Evolutionary conservation across 64 coral and sea anemone species (phyloP).

Genomic region (Montipora cactus): DNA sequence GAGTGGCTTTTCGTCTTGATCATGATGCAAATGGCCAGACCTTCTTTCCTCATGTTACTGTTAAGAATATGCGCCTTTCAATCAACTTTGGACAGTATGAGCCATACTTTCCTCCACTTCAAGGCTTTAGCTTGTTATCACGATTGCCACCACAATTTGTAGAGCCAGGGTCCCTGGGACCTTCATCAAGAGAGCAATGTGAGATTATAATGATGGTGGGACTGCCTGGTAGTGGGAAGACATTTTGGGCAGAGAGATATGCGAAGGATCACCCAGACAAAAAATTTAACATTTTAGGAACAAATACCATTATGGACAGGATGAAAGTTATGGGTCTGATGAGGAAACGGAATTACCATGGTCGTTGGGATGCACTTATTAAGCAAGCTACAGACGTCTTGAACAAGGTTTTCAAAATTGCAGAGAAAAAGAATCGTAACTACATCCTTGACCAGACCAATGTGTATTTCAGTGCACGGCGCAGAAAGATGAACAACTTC

Average conservation of each 20-base stretch:
- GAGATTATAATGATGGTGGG: slow-evolving; percentile 97
- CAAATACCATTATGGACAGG: slow-evolving; percentile 88
- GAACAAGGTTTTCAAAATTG: slow-evolving; percentile 85
- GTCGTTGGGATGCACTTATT: slow-evolving; percentile 95
- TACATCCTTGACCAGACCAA: slow-evolving; percentile 95
- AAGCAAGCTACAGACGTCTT: slow-evolving; percentile 89
- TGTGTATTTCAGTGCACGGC: slow-evolving; percentile 87
- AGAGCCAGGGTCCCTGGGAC: slow-evolving; percentile 50
- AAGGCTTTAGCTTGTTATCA: slow-evolving; percentile 85
- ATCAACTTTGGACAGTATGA: slow-evolving; percentile 81
- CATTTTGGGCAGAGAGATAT: slow-evolving; percentile 84
- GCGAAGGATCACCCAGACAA: slow-evolving; percentile 78
- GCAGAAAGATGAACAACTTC: slow-evolving; percentile 90
- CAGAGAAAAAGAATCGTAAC: slow-evolving; percentile 77
- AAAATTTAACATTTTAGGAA: slow-evolving; percentile 84
- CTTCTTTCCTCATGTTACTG: slow-evolving; percentile 90
- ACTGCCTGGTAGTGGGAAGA: slow-evolving; percentile 81
- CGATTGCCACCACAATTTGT: slow-evolving; percentile 25
- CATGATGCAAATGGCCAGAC: slow-evolving; percentile 63
- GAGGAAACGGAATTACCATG: slow-evolving; percentile 87
- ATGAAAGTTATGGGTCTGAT: slow-evolving; percentile 94
- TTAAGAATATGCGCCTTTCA: slow-evolving; percentile 87
- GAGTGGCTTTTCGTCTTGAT: slow-evolving; percentile 83
- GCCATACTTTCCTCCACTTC: slow-evolving; percentile 38
- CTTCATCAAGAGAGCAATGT: slow-evolving; percentile 64